phyloP scores from a whole-genome alignment of 2,888 invertebrate species.

The Petrolisthes cinctipes region DNA sequence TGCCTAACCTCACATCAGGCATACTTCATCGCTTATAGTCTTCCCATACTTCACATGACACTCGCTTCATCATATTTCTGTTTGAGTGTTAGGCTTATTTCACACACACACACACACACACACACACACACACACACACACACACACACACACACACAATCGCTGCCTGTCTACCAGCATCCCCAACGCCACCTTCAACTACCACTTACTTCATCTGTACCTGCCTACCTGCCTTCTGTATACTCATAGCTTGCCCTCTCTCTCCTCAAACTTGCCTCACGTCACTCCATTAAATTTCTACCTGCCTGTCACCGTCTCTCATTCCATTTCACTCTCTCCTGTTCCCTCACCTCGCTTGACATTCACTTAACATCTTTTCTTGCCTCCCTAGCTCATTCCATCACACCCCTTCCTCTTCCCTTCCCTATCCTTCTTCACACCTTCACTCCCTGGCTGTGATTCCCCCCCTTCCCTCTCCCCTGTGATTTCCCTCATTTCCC shows the following conservation, averaged over 20 bases:
- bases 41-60: too few species aligned
- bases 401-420: neutral
- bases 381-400: neutral
- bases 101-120: neutral
- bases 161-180: neutral
- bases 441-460: neutral
- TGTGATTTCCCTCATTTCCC: neutral
- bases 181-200: neutral
- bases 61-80: neutral
- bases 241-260: neutral
- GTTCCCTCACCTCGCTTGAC: neutral
- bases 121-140: conserved; percentile 14
- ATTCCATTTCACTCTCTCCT: neutral
- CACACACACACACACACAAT: neutral
- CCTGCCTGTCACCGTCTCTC: neutral
- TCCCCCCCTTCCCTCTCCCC: neutral
- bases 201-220: neutral
- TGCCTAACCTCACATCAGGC: too few species aligned
- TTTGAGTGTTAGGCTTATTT: neutral
- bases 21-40: too few species aligned
- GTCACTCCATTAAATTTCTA: neutral
- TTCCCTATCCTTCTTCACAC: neutral
- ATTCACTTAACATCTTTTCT: neutral
- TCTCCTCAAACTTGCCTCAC: neutral
- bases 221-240: neutral